These are phyloP conservation scores for Pelochelys cantorii DNA, from an alignment of 2,797 vertebrate genomes.

Conservation along the genomic window DNA sequence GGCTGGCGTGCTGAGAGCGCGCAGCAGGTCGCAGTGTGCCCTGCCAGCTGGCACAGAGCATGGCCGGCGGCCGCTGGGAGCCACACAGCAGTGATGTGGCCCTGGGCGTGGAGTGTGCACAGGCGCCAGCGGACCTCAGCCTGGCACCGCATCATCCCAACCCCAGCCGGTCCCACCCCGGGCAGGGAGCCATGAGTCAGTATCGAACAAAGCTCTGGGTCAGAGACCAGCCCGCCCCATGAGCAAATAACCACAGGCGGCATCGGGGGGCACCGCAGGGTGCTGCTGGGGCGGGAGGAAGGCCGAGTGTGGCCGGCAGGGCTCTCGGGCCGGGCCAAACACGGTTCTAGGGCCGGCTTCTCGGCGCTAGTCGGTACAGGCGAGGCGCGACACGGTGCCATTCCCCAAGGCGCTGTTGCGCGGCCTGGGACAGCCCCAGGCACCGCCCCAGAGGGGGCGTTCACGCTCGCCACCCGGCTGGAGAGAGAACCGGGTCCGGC, in stretches of 20 bases:
- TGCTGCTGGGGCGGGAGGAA: not conserved
- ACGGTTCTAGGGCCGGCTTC: not conserved
- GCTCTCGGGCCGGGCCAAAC: no score
- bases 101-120: not conserved
- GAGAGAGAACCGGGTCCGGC: no score
- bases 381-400: no score
- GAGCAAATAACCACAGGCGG: not conserved
- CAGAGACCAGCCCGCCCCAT: not conserved
- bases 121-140: not conserved
- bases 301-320: no score
- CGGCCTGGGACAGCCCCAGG: no score
- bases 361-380: no score
- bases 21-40: not conserved
- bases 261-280: no score
- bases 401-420: no score
- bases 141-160: not conserved
- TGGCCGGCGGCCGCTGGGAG: not conserved
- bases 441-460: no score
- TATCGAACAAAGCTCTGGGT: not conserved
- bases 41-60: not conserved
- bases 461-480: no score
- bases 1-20: not conserved
- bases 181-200: not conserved
- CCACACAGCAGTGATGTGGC: not conserved
- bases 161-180: not conserved